Conservation (phyloP, 1,140 invertebrate genomes). For the Triops longicaudatus region DNA sequence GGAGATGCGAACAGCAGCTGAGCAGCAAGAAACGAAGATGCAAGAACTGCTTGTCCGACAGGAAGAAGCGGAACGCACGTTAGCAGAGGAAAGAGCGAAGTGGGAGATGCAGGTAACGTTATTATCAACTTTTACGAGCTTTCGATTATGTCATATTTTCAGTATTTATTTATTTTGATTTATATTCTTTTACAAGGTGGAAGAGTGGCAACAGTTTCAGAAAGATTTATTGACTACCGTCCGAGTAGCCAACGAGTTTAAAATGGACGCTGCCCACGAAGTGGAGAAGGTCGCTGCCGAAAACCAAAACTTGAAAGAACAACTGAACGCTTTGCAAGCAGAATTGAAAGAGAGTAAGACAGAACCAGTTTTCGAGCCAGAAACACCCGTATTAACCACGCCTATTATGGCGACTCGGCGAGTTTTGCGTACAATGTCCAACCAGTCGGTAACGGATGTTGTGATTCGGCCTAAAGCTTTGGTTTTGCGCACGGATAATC, state of each 20-base stretch:
- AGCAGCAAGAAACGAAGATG: slow-evolving; percentile 56
- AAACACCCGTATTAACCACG: slow-evolving; percentile 21
- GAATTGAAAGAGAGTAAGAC: slow-evolving; percentile 37
- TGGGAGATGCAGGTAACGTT: slow-evolving; percentile 47
- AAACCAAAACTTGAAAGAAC: slow-evolving; percentile 70
- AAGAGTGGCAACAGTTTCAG: slow-evolving; percentile 90
- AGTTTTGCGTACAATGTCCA: slow-evolving; percentile 22
- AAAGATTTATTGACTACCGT: slow-evolving; percentile 85
- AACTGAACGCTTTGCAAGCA: slow-evolving; percentile 52
- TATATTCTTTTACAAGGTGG: slow-evolving; percentile 43
- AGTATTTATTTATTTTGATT: slow-evolving; percentile 26
- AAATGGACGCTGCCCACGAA: slow-evolving; percentile 73
- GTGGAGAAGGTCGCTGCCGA: slow-evolving; percentile 70
- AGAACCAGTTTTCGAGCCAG: not conserved
- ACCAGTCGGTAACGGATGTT: not conserved
- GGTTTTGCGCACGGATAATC: slow-evolving; percentile 15
- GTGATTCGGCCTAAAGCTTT: slow-evolving; percentile 18
- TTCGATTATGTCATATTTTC: too few relatives aligned
- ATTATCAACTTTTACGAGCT: not conserved
- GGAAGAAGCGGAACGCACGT: slow-evolving; percentile 47
- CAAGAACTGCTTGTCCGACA: slow-evolving; percentile 49
- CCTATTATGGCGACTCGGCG: slow-evolving; percentile 12
- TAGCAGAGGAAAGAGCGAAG: slow-evolving; percentile 51
- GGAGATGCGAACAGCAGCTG: slow-evolving; percentile 54
- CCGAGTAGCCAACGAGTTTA: slow-evolving; percentile 88